These are phyloP conservation scores for Gymnocheta viridis DNA, from an alignment of 2,888 invertebrate species.

Conservation along the genomic window DNA sequence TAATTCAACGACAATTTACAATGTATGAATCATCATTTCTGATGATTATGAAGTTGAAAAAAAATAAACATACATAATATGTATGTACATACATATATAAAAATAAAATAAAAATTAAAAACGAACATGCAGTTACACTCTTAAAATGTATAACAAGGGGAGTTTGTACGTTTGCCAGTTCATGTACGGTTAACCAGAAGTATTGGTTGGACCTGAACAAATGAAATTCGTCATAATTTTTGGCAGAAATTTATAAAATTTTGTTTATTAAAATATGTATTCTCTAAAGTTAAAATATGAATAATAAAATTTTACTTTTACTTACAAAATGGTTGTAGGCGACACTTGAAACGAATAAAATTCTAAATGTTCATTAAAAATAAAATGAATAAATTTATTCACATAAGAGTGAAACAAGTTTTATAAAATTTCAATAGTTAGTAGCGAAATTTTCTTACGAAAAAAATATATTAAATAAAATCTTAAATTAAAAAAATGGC, in stretches of 20 bases:
- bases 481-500: too few relatives aligned
- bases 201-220: background rate
- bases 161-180: background rate
- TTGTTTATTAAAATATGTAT: too few relatives aligned
- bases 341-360: too few relatives aligned
- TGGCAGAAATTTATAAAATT: conserved; percentile 3
- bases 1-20: conserved; percentile 43
- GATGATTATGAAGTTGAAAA: conserved; percentile 39
- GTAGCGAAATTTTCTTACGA: too few relatives aligned
- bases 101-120: conserved; percentile 28
- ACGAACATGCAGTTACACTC: conserved; percentile 19
- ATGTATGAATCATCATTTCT: conserved; percentile 56
- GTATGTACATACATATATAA: background rate
- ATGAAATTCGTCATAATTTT: conserved; percentile 29
- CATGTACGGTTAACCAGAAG: background rate
- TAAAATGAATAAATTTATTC: too few relatives aligned
- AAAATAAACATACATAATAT: background rate
- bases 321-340: too few relatives aligned
- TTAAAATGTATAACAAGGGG: conserved; percentile 15
- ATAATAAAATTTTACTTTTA: background rate
- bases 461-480: too few relatives aligned
- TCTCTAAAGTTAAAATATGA: background rate
- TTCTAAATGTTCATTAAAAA: too few relatives aligned
- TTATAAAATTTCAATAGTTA: too few relatives aligned
- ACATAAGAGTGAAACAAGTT: too few relatives aligned